Evolutionary conservation across 1,140 invertebrate species (phyloP).

Genomic region (Drosophila repleta): DNA sequence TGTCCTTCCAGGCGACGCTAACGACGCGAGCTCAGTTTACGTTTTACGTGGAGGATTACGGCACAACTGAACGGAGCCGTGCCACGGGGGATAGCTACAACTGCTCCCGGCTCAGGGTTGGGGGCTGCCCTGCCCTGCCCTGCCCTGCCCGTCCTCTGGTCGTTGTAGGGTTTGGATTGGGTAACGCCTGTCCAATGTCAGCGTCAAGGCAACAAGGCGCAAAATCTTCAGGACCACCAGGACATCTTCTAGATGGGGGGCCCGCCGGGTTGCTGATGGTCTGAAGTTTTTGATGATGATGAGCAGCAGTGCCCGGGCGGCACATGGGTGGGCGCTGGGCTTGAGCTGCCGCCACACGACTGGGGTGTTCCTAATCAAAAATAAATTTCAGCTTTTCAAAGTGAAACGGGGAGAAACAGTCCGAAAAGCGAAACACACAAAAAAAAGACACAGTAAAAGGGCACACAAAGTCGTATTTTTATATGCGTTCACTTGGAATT

Average conservation of each 20-base stretch:
- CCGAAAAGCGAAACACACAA: slow-evolving; percentile 9
- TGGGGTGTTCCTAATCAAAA: slow-evolving; percentile 66
- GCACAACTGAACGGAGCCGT: slow-evolving; percentile 44
- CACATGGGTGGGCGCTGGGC: slow-evolving; percentile 33
- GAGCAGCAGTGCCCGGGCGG: slow-evolving; percentile 8
- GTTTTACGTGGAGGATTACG: slow-evolving; percentile 61
- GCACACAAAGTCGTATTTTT: slow-evolving; percentile 54
- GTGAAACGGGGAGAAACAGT: not conserved
- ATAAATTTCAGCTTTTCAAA: slow-evolving; percentile 60
- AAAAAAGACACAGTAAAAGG: slow-evolving; percentile 13
- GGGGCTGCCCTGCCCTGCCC: not conserved
- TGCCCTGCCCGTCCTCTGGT: no score
- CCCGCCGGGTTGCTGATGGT: slow-evolving; percentile 23
- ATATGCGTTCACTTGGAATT: slow-evolving; percentile 48
- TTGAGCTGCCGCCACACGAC: not conserved
- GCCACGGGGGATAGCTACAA: slow-evolving; percentile 7
- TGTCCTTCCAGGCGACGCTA: slow-evolving; percentile 64
- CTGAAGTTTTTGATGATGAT: slow-evolving; percentile 54
- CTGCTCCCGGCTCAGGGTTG: slow-evolving; percentile 11
- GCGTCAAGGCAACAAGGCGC: slow-evolving; percentile 68
- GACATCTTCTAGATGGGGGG: not conserved
- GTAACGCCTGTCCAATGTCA: slow-evolving; percentile 4
- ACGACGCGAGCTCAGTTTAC: slow-evolving; percentile 71
- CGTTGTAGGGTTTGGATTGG: slow-evolving; percentile 10
- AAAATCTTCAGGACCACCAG: slow-evolving; percentile 46